A percentile compares a stretch with the other conserved stretches of the same genome.
Conservation (phyloP, 2,113 vertebrate genomes). For the Nothoprocta pentlandii region DNA sequence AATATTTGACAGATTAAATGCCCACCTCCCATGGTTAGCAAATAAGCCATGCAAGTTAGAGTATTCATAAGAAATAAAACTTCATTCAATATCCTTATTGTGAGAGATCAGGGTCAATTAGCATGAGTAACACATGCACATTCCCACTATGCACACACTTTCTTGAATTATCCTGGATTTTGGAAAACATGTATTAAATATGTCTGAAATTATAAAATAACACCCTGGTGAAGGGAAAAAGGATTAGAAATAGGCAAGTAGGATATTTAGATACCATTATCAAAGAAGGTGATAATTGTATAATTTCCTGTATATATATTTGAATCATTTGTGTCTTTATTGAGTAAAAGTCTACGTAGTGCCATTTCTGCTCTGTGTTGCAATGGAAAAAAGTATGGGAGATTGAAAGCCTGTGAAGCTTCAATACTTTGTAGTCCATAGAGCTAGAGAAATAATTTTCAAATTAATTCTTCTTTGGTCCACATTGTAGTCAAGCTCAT, state of each 20-base stretch:
- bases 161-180: not conserved
- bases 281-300: not conserved
- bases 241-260: not conserved
- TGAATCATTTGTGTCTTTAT: not conserved
- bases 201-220: not conserved
- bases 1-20: conserved; percentile 80
- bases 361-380: not conserved
- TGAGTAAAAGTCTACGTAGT: not conserved
- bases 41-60: conserved; percentile 58
- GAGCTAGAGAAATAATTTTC: not conserved
- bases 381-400: not conserved
- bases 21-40: conserved; percentile 66
- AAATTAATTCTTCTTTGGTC: not conserved
- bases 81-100: conserved; percentile 47
- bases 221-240: not conserved
- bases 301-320: not conserved
- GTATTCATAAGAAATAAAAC: conserved; percentile 61
- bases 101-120: conserved; percentile 41
- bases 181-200: conserved; percentile 16
- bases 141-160: not conserved
- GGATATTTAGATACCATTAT: not conserved
- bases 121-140: not conserved
- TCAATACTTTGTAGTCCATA: rapidly evolving
- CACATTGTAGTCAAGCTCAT: not conserved
- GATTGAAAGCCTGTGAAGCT: not conserved